Evolutionary conservation across 1,140 invertebrate genomes (phyloP), one percentile per base, ranked within the genome.

Genomic region (Maconellicoccus hirsutus): DNA sequence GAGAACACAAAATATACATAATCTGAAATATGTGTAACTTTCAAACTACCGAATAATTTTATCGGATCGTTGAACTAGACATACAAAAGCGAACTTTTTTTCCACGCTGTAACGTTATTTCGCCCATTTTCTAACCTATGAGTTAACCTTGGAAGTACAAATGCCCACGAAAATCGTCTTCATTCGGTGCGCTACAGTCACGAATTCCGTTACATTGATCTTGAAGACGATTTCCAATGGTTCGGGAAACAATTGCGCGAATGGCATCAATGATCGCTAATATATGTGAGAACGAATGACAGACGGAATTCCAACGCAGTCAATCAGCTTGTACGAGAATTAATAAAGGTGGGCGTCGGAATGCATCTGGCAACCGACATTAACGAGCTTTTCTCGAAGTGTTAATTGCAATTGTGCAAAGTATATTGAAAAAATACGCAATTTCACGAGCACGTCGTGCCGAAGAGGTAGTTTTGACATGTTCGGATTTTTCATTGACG

Each of bases 11-110:
- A 52, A 52, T 52, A 52, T 52, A 16, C 42, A 52, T 52, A 52
- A 52, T 52, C 42, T 52, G 6, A 16, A 52, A 16, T 52, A 52
- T 3, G 29, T 52, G n/a, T 52, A 52, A 4, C 42, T 12, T 8
- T 16, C 42, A 52, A 52, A 52, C 42, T 52, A 52, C 42, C 42
- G 42, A 52, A 52, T 52, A 52, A 52, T 52, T 52, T 52, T 52
- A 52, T 52, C 42, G n/a, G 42, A 52, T 52, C 42, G 16, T 52
- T 52, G 42, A 52, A 52, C 42, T 52, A 16, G n/a, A 52, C 6
- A 52, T 52, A 52, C 12, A 3, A 33, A 33, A 3, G 12, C 29
- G 29, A 3, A 33, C 12, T 33, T 12, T 12, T 3, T 12, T 6
- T 33, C 3, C 3, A 33, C 12, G 12, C 29, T 33, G 29, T 33